These are phyloP conservation scores for Peromyscus californicus DNA, from an alignment of 2,113 vertebrate genomes.

Conservation along the genomic window DNA sequence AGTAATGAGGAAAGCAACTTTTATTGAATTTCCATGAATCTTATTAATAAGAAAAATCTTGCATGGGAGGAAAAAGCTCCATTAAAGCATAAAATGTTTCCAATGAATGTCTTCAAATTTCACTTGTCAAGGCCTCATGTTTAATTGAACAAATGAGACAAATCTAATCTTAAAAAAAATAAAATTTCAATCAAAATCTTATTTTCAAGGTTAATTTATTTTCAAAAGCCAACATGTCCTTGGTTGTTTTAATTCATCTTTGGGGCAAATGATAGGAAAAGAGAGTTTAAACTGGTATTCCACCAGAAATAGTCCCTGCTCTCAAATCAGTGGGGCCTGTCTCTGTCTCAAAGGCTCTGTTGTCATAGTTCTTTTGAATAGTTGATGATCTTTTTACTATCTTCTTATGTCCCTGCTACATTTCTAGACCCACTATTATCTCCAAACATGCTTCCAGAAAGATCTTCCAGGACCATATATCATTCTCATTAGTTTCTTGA, in stretches of 20 bases:
- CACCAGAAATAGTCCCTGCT: background rate
- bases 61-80: conserved; percentile 25
- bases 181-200: conserved; percentile 53
- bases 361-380: background rate
- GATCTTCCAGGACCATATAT: background rate
- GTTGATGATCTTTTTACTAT: background rate
- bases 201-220: conserved; percentile 60
- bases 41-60: conserved; percentile 66
- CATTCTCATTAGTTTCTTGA: background rate
- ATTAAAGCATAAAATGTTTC: conserved; percentile 53
- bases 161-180: conserved; percentile 27
- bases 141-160: conserved; percentile 47
- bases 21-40: conserved; percentile 40
- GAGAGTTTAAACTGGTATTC: background rate
- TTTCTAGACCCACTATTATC: background rate
- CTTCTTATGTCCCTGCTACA: background rate
- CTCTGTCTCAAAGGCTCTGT: background rate
- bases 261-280: background rate
- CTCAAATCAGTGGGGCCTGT: background rate
- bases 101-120: conserved; percentile 13
- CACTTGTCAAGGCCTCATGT: conserved; percentile 9
- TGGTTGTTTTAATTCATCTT: conserved; percentile 19
- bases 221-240: conserved; percentile 32
- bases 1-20: conserved; percentile 43
- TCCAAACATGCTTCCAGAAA: background rate